These are phyloP conservation scores for Dasypolia templi DNA, from an alignment of 2,888 invertebrate species.

Conservation along the genomic window DNA sequence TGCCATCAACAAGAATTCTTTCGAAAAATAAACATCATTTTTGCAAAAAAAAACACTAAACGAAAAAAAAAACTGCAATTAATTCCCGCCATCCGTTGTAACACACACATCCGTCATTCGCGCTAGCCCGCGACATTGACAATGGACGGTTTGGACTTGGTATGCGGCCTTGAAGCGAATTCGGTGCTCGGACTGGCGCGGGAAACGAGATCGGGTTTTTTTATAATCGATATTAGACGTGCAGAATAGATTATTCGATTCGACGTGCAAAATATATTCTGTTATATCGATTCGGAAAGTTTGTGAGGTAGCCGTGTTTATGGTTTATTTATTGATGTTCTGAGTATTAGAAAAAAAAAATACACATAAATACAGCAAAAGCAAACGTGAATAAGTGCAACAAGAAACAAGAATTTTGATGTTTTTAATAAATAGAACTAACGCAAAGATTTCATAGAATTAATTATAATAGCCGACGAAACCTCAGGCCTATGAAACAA, in stretches of 20 bases:
- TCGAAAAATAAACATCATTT: neutral
- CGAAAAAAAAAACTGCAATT: slow-evolving; percentile 46
- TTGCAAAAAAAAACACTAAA: neutral
- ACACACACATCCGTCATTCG: slow-evolving; percentile 82
- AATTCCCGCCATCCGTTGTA: slow-evolving; percentile 73
- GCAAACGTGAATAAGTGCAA: slow-evolving; percentile 27
- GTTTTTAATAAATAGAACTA: slow-evolving; percentile 18
- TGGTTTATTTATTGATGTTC: slow-evolving; percentile 34
- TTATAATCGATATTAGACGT: slow-evolving; percentile 75
- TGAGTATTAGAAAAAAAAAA: neutral
- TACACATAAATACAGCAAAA: slow-evolving; percentile 39
- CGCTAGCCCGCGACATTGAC: slow-evolving; percentile 86
- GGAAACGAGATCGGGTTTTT: slow-evolving; percentile 82
- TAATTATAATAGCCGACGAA: neutral
- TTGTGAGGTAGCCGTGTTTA: slow-evolving; percentile 46
- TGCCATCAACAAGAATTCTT: fast-evolving
- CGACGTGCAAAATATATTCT: slow-evolving; percentile 69
- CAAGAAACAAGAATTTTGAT: slow-evolving; percentile 40
- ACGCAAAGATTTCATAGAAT: slow-evolving; percentile 13
- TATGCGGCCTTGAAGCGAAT: slow-evolving; percentile 89
- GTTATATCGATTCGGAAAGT: slow-evolving; percentile 56
- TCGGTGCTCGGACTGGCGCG: slow-evolving; percentile 79
- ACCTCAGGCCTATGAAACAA: too few species aligned
- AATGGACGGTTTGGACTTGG: slow-evolving; percentile 87
- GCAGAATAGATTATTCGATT: slow-evolving; percentile 75